Percentiles rank a stretch among this genome's conserved stretches.
Evolutionary conservation across 2,113 vertebrate species (phyloP).

Genomic region (Microcebus lehilahytsara): DNA sequence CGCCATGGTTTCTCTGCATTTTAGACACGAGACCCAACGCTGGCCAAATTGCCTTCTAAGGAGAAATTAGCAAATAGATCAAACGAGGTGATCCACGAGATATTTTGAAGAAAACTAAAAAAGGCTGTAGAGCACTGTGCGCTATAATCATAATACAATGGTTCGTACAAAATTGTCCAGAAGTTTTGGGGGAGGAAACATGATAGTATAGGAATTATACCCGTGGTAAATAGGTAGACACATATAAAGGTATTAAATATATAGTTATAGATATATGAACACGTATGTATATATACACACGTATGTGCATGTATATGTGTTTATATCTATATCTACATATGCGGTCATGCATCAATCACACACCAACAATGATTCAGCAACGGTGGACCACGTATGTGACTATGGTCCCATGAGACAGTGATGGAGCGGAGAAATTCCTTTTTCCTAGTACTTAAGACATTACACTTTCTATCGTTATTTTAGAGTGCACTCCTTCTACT

Average conservation of each 20-base stretch:
- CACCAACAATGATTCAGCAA: background rate
- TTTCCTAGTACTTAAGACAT: background rate
- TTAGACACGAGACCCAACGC: background rate
- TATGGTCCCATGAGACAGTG: background rate
- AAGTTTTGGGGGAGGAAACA: background rate
- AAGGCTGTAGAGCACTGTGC: too few species aligned
- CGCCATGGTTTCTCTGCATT: background rate
- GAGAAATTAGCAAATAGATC: background rate
- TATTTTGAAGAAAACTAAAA: too few species aligned
- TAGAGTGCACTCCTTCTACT: background rate
- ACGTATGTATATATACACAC: too few species aligned
- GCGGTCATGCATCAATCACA: background rate
- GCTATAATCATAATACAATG: background rate
- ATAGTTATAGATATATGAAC: too few species aligned
- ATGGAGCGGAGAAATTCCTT: background rate
- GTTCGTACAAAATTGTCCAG: background rate
- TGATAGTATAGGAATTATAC: background rate
- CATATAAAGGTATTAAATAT: too few species aligned
- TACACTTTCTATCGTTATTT: background rate
- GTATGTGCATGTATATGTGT: background rate
- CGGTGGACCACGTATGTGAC: background rate
- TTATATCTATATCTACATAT: background rate
- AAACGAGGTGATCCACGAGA: background rate
- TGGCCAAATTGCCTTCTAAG: background rate
- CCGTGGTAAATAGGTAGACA: background rate